Evolutionary conservation across 2,113 vertebrate genomes (phyloP), one percentile per base, ranked within the genome.

Genomic region (Globicephala melas): DNA sequence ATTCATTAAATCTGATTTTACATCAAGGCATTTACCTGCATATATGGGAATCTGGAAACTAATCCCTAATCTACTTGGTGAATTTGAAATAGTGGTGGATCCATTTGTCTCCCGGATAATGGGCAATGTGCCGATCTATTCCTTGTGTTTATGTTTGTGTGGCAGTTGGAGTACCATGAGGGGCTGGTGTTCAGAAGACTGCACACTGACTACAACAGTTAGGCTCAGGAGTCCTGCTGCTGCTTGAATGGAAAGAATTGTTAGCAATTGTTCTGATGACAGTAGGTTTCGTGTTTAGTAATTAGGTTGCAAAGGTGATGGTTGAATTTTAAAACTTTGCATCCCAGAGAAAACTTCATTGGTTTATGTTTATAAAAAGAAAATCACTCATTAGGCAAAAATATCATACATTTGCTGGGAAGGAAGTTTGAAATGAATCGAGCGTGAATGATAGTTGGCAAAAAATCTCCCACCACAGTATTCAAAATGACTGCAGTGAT

Each of bases 401-500:
- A 92, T 90, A 26, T 4, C 68, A 68, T 67, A 55, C 33, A 79
- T 85, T 96, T 81, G 91, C 89, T 80, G 47, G 50, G 20, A 94
- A 86, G 96, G 98, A 97, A 90, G 94, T 95, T 91, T 95, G 47
- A 95, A 96, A 82, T 90, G 84, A 82, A 96, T 82, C 93, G 50
- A 94, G 82, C 3, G 3, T 94, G 95, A 91, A 91, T 86, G 93
- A 95, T 89, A 20, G 97, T 97, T 89, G 80, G 85, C n/a, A 83
- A 89, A 98, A 82, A 97, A 97, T 94, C 98, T 98, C 93, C 95
- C 96, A 77, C 91, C 81, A 83, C 76, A 77, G 80, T 85, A 0
- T 95, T 98, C 96, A 98, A 97, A 98, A 99, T 89, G 97, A 98
- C 98, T 98, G 98, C 98, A 95, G 98, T 98, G 98, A 91, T 97